These are phyloP conservation scores for Gerris lacustris DNA, from an alignment of 2,888 invertebrate genomes.

Conservation along the genomic window DNA sequence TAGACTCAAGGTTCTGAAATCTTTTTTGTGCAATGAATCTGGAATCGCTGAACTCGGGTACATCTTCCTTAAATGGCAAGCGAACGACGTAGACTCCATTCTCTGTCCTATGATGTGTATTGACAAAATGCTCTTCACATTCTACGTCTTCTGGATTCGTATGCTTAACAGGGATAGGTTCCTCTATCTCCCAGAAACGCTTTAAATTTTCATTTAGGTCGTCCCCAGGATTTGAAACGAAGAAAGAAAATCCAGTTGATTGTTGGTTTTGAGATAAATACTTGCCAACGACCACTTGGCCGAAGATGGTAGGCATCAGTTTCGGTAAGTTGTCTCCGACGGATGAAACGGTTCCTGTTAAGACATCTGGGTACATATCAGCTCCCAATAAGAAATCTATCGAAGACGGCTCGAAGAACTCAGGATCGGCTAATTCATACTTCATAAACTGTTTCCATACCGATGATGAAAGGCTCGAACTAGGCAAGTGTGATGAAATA, in stretches of 20 bases:
- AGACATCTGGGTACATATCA: constrained; percentile 4
- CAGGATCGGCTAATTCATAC: constrained; percentile 6
- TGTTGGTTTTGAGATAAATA: neutral
- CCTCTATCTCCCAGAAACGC: constrained; percentile 16
- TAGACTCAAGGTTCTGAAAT: constrained; percentile 16
- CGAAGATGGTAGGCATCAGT: constrained; percentile 6
- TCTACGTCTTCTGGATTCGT: constrained; percentile 11
- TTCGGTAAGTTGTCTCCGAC: neutral
- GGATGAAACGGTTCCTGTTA: neutral
- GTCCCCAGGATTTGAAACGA: constrained; percentile 4
- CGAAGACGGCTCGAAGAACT: constrained; percentile 8
- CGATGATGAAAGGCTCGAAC: neutral
- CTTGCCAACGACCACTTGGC: constrained; percentile 5
- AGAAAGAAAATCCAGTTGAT: neutral
- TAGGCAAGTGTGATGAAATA: neutral
- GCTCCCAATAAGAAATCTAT: constrained; percentile 9
- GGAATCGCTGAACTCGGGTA: constrained; percentile 14
- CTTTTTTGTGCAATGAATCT: constrained; percentile 9
- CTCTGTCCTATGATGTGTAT: constrained; percentile 11
- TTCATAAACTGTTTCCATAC: neutral
- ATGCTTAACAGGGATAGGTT: neutral
- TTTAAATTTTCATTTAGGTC: constrained; percentile 9
- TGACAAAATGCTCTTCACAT: constrained; percentile 9
- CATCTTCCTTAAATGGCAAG: constrained; percentile 13
- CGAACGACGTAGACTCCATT: constrained; percentile 18